Conservation (phyloP, 2,888 invertebrate genomes). For the Galeruca laticollis region DNA sequence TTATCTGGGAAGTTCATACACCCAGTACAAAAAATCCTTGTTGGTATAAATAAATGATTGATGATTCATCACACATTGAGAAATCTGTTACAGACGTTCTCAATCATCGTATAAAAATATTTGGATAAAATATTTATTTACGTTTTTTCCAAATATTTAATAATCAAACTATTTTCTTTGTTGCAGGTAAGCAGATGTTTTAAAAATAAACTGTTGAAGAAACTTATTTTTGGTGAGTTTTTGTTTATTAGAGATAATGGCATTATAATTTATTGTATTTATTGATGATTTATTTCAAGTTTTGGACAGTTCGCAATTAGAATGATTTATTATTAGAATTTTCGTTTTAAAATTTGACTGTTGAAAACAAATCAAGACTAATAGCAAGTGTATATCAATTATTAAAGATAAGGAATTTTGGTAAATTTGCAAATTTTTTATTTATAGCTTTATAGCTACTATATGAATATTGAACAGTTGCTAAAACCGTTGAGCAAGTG, state of each 20-base stretch:
- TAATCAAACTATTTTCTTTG: neutral
- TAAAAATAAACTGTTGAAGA: slow-evolving; percentile 3
- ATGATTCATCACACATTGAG: neutral
- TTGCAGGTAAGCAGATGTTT: slow-evolving; percentile 8
- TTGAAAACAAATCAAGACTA: neutral
- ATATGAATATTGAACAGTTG: too few species aligned
- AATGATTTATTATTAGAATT: too few species aligned
- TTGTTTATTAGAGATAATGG: neutral
- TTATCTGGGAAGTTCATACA: neutral
- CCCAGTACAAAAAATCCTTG: neutral
- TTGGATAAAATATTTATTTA: slow-evolving; percentile 3
- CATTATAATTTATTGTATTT: neutral
- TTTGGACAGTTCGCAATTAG: too few species aligned
- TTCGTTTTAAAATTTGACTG: neutral
- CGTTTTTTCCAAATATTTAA: neutral
- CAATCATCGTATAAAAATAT: slow-evolving; percentile 1
- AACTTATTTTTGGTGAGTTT: slow-evolving; percentile 1
- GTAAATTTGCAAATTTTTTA: too few species aligned
- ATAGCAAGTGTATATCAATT: neutral
- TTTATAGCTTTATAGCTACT: too few species aligned
- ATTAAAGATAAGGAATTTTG: neutral
- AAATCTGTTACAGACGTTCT: neutral
- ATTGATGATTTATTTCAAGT: too few species aligned
- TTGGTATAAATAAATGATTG: neutral
- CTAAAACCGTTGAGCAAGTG: too few species aligned